phyloP scores from a whole-genome alignment of 2,888 invertebrate species.

The Sinhomidia bicolor region DNA sequence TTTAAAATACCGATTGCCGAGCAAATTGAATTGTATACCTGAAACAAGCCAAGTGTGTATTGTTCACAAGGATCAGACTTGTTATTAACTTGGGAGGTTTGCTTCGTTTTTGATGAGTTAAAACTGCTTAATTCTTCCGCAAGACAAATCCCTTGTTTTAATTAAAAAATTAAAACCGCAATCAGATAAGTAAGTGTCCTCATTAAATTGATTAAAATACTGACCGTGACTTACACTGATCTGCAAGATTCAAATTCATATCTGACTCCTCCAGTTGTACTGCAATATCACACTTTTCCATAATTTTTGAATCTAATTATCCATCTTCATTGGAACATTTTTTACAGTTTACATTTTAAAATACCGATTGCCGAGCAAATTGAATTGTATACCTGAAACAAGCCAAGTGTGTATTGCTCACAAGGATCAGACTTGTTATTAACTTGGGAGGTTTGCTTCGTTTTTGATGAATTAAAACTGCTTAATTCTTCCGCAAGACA shows the following conservation, averaged over 20 bases:
- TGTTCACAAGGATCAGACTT: not conserved
- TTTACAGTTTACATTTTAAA: not conserved
- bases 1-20: not conserved
- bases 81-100: not conserved
- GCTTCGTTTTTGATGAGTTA: not conserved
- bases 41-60: slow-evolving; percentile 42
- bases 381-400: slow-evolving; percentile 50
- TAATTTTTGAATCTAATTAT: not conserved
- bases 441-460: not conserved
- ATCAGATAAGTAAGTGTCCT: not conserved
- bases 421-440: not conserved
- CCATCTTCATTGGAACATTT: too few species aligned
- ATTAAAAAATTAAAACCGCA: not conserved
- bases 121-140: slow-evolving; percentile 22
- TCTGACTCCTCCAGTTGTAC: not conserved
- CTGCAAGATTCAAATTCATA: not conserved
- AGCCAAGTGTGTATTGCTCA: not conserved
- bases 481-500: slow-evolving; percentile 44
- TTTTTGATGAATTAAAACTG: not conserved
- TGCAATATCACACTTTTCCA: slow-evolving; percentile 35
- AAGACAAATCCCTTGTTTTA: slow-evolving; percentile 28
- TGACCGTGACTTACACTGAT: slow-evolving; percentile 33
- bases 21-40: slow-evolving; percentile 8
- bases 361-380: not conserved
- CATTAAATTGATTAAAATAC: not conserved